Evolutionary conservation across 2,113 vertebrate species (phyloP).

Genomic region (Epinephelus moara): DNA sequence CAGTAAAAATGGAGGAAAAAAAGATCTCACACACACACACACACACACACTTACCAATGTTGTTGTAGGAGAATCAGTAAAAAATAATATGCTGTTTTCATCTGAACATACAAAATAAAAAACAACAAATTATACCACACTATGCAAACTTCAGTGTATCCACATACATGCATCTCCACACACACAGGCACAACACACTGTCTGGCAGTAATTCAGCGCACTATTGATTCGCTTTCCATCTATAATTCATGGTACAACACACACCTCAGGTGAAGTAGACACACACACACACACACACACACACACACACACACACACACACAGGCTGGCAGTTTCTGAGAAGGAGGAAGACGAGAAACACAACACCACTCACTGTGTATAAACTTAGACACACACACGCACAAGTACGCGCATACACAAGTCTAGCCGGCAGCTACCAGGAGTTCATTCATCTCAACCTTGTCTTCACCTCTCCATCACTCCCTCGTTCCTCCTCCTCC

Average conservation of each 20-base stretch:
- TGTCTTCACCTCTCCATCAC: slow-evolving; percentile 61
- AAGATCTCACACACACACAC: not conserved
- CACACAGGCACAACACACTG: slow-evolving; percentile 26
- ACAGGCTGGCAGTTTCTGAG: slow-evolving; percentile 61
- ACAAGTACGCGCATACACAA: slow-evolving; percentile 3
- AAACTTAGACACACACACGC: slow-evolving; percentile 36
- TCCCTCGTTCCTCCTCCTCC: slow-evolving; percentile 34
- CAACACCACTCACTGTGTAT: slow-evolving; percentile 58
- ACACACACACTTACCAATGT: not conserved
- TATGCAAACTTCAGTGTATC: slow-evolving; percentile 24
- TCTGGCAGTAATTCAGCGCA: slow-evolving; percentile 74
- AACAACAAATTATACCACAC: slow-evolving; percentile 28
- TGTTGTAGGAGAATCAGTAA: not conserved
- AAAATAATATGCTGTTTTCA: slow-evolving; percentile 1
- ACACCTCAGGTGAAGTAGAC: slow-evolving; percentile 76
- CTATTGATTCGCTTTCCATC: slow-evolving; percentile 83
- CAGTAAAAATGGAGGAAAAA: not conserved
- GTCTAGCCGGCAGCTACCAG: slow-evolving; percentile 39
- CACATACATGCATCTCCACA: not conserved
- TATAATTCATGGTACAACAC: slow-evolving; percentile 82
- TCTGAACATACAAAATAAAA: slow-evolving; percentile 21
- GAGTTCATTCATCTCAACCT: slow-evolving; percentile 74
- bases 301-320: slow-evolving; percentile 26
- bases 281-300: slow-evolving; percentile 46
- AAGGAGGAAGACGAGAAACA: slow-evolving; percentile 67